Conservation (phyloP, 35 echinoderm and acorn worm genomes). For the Ptychodera flava region DNA sequence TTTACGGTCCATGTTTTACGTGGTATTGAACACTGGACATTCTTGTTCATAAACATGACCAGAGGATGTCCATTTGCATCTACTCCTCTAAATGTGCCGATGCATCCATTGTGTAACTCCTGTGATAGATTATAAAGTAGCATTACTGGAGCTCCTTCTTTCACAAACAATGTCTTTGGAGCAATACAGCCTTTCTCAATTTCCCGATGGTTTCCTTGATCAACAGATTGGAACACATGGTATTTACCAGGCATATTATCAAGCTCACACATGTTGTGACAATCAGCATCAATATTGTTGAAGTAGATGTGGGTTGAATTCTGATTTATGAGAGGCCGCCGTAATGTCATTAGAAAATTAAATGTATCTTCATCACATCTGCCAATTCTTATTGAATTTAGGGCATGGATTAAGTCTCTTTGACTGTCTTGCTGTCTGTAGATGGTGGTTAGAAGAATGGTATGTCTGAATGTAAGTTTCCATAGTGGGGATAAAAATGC, state of each 20-base stretch:
- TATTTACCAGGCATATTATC: neutral
- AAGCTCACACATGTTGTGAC: neutral
- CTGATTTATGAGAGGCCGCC: no score
- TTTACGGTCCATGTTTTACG: neutral
- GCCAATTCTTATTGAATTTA: no score
- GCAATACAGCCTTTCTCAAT: neutral
- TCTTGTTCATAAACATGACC: neutral
- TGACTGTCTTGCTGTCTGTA: no score
- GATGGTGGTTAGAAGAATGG: no score
- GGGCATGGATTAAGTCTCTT: no score
- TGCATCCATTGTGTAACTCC: neutral
- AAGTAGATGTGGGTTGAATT: no score
- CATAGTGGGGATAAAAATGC: no score
- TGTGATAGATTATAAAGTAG: neutral
- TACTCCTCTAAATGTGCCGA: neutral
- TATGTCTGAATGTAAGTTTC: no score
- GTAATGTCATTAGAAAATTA: no score
- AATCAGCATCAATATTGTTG: no score
- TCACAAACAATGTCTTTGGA: neutral
- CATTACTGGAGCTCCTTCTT: neutral
- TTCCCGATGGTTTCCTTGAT: neutral
- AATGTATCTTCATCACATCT: no score
- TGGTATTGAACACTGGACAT: neutral
- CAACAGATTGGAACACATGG: neutral
- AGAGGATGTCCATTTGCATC: neutral